These are phyloP conservation scores for Astyanax mexicanus DNA, from an alignment of 2,797 vertebrate species.

Conservation along the genomic window DNA sequence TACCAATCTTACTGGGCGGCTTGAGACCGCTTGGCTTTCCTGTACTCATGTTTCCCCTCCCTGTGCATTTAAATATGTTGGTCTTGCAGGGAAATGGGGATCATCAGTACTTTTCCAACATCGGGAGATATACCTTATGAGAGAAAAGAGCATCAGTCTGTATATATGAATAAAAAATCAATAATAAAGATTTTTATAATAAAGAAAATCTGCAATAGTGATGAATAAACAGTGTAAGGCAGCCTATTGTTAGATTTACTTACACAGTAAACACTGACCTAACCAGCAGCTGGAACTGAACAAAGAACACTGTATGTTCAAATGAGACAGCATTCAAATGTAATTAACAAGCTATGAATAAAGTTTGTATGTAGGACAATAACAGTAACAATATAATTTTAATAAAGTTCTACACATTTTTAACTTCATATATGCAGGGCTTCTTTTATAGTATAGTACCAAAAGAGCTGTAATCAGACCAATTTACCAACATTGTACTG, in stretches of 20 bases:
- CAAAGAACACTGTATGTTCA: background rate
- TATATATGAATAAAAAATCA: background rate
- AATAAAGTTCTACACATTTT: no score
- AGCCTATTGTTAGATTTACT: background rate
- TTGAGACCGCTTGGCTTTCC: constrained; percentile 93
- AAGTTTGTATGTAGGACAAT: no score
- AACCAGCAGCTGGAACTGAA: background rate
- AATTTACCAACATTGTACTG: no score
- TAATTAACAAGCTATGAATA: background rate
- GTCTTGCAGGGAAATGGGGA: constrained; percentile 2
- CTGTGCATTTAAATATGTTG: constrained; percentile 42
- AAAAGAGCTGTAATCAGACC: no score
- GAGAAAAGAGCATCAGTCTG: background rate
- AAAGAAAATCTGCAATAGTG: background rate
- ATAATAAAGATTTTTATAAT: no score
- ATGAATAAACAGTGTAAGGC: background rate
- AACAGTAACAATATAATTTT: no score
- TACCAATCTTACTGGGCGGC: constrained; percentile 90
- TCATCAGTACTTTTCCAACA: background rate
- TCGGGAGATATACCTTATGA: constrained; percentile 15
- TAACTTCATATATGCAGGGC: no score
- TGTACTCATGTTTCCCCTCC: constrained; percentile 80
- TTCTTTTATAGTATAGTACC: no score
- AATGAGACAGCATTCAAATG: background rate
- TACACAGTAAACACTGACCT: background rate